A percentile compares a stretch with the other conserved stretches of the same genome.
These are phyloP conservation scores for Anomalospiza imberbis DNA, from an alignment of 2,797 vertebrate species.

Conservation along the genomic window DNA sequence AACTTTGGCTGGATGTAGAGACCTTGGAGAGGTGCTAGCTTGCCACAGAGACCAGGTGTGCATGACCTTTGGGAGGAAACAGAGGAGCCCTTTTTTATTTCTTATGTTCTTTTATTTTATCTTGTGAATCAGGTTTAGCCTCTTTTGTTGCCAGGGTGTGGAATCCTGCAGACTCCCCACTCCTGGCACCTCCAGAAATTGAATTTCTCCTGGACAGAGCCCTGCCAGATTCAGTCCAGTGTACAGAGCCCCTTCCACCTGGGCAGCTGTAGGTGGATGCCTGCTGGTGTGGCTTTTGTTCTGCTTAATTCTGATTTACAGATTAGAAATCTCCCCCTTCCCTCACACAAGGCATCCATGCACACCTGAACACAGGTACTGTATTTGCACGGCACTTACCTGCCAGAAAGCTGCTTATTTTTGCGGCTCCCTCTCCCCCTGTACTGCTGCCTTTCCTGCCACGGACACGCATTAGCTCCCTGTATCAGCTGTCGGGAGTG, in stretches of 20 bases:
- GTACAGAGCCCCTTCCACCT: not conserved
- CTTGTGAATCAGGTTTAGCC: not conserved
- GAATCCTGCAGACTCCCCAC: not conserved
- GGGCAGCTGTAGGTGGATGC: rapidly evolving
- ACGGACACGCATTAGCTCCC: not conserved
- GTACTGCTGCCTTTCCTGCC: not conserved
- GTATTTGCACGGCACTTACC: not conserved
- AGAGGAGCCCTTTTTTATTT: not conserved
- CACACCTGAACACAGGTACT: not conserved
- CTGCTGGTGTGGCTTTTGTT: not conserved
- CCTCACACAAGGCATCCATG: rapidly evolving
- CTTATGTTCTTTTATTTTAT: not conserved
- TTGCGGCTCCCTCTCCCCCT: not conserved
- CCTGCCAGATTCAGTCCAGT: not conserved
- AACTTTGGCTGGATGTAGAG: not conserved
- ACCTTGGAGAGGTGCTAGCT: not conserved
- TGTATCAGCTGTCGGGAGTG: not conserved
- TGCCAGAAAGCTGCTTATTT: not conserved
- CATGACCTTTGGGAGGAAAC: not conserved
- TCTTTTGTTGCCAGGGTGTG: not conserved
- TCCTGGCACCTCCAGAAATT: not conserved
- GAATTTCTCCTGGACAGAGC: not conserved
- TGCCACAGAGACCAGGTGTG: not conserved
- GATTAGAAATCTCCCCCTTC: not conserved
- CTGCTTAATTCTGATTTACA: not conserved